Conservation (phyloP, 2,888 invertebrate species). For the Apodemia zela region DNA sequence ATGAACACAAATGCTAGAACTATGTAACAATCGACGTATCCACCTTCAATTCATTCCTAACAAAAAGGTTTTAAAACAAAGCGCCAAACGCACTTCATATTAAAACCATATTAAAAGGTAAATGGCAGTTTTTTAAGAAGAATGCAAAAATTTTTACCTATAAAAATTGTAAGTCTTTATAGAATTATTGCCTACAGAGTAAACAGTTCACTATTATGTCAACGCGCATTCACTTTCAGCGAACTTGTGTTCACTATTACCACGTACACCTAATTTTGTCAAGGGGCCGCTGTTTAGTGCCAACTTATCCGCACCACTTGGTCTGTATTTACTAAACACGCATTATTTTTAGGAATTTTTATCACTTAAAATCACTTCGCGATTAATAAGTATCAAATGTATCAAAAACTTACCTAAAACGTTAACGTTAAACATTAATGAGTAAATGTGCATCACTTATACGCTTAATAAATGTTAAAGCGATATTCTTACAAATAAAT, state of each 20-base stretch:
- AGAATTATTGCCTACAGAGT: conserved; percentile 68
- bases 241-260: conserved; percentile 24
- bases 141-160: conserved; percentile 67
- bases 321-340: conserved; percentile 57
- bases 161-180: conserved; percentile 73
- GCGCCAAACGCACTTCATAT: conserved; percentile 28
- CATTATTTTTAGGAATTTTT: conserved; percentile 61
- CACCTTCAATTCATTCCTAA: conserved; percentile 50
- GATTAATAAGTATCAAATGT: conserved; percentile 78
- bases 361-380: conserved; percentile 78
- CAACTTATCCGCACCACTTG: conserved; percentile 72
- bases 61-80: conserved; percentile 30
- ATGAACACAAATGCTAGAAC: conserved; percentile 39
- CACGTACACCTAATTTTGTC: conserved; percentile 20
- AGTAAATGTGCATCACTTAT: conserved; percentile 70
- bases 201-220: conserved; percentile 37
- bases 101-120: conserved; percentile 47
- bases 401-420: conserved; percentile 71
- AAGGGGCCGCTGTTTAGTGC: conserved; percentile 37
- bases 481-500: conserved; percentile 72
- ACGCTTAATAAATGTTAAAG: conserved; percentile 63
- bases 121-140: conserved; percentile 70
- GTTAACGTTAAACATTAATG: conserved; percentile 66
- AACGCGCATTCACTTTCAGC: background rate
- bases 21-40: conserved; percentile 56